These are phyloP conservation scores for Lycophotia porphyrea DNA, from an alignment of 2,888 invertebrate genomes.

Conservation along the genomic window DNA sequence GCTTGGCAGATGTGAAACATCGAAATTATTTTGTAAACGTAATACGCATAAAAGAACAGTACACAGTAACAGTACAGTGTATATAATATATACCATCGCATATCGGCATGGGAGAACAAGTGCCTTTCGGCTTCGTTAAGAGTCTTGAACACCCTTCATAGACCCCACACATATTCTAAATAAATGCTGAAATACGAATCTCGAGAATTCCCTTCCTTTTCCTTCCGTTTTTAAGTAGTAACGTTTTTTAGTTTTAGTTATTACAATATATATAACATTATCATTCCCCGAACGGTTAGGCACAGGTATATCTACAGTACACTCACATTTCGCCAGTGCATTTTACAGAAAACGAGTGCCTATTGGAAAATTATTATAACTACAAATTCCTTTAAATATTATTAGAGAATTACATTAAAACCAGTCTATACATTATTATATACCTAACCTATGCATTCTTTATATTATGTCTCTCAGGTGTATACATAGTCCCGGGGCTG, in stretches of 20 bases:
- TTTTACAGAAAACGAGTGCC: background rate
- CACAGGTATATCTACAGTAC: too few relatives aligned
- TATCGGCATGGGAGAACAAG: too few relatives aligned
- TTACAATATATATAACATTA: too few relatives aligned
- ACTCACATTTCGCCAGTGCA: background rate
- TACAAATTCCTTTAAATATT: constrained; percentile 23
- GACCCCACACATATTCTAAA: background rate
- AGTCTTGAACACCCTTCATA: too few relatives aligned
- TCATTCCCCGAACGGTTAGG: background rate
- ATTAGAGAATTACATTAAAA: constrained; percentile 32
- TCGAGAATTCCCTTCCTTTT: background rate
- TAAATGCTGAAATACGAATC: background rate
- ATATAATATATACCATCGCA: too few relatives aligned
- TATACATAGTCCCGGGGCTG: too few relatives aligned
- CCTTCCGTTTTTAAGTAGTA: background rate
- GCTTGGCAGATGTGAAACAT: too few relatives aligned
- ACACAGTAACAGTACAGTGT: too few relatives aligned
- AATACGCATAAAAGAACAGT: too few relatives aligned
- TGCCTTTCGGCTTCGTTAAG: too few relatives aligned
- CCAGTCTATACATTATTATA: constrained; percentile 43
- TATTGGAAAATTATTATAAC: background rate
- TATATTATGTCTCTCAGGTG: constrained; percentile 1
- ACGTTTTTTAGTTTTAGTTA: too few relatives aligned
- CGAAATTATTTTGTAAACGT: too few relatives aligned
- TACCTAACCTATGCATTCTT: constrained; percentile 8